Evolutionary conservation across 2,888 invertebrate species (phyloP), one percentile per base, ranked within the genome.

Genomic region (Drosophila flavopinicola): DNA sequence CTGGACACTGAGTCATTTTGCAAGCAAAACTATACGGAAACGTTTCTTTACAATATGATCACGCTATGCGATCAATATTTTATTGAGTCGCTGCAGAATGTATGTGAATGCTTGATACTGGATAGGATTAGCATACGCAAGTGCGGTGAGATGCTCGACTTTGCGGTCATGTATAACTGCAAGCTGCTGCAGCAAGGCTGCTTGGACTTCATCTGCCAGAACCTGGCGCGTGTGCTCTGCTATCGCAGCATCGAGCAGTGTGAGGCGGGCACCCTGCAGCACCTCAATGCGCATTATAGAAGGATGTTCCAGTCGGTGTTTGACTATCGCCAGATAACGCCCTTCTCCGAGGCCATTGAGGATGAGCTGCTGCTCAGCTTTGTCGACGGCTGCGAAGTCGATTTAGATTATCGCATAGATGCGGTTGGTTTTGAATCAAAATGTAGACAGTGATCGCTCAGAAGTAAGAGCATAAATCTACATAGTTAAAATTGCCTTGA

Each of bases 11-110:
- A 93, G 0, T 91, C 93, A 67, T 90, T 94, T 39, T 91, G 93
- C 70, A 93, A 91, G 56, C 93, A 93, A 30, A 93, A 93, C 45
- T 94, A 95, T 85, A 92, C 94, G 0, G 96, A 96, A 85, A 93
- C 94, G 58, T 92, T 95, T 68, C 84, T 93, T 0, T 95, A 94
- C 89, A 95, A 95, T 87, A 92, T 96, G 87, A 92, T 97, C 20
- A 93, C 95, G 6, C 93, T 95, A 9, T 95, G 96, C 20, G 97
- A 97, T 89, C 96, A 97, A 84, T 93, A 96, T 27, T 94, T 97
- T 68, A 93, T 96, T 5, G 92, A 92, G 1, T 91, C 95, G 9
- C 92, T 97, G 7, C 93, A 95, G 72, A 94, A 95, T 88, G 93
- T 95, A 90, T 94, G 96, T 90, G 95, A 95, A 89, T 91, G 93